Evolutionary conservation across 2,797 vertebrate genomes (phyloP).

Genomic region (Premnoplex brunnescens): DNA sequence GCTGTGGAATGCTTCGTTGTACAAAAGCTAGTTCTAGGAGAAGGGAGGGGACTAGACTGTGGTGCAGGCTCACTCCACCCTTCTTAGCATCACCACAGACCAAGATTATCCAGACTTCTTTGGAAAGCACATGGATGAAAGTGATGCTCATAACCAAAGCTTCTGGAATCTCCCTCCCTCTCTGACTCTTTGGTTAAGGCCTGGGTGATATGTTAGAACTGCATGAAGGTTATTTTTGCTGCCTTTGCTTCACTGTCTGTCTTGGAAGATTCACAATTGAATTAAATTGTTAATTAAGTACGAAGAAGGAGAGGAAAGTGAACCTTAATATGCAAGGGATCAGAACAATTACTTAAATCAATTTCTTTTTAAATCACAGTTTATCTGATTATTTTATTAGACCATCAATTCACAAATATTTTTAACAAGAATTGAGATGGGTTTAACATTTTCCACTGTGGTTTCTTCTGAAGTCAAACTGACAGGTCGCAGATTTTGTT

Average conservation of each 20-base stretch:
- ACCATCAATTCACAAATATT: background rate
- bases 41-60: background rate
- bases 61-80: background rate
- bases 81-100: background rate
- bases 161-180: background rate
- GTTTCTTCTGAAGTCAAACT: background rate
- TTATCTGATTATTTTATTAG: constrained; percentile 29
- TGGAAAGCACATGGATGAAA: background rate
- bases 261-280: background rate
- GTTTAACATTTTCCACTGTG: background rate
- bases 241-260: background rate
- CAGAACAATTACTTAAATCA: background rate
- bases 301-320: background rate
- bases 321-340: background rate
- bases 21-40: background rate
- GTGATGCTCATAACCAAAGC: background rate
- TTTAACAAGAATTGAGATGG: constrained; percentile 1
- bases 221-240: background rate
- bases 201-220: background rate
- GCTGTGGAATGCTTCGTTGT: background rate
- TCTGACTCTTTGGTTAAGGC: background rate
- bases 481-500: background rate
- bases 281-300: constrained; percentile 14
- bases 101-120: background rate
- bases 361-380: background rate